phyloP scores from a whole-genome alignment of 2,113 vertebrate species.

The Chaetops frenatus region DNA sequence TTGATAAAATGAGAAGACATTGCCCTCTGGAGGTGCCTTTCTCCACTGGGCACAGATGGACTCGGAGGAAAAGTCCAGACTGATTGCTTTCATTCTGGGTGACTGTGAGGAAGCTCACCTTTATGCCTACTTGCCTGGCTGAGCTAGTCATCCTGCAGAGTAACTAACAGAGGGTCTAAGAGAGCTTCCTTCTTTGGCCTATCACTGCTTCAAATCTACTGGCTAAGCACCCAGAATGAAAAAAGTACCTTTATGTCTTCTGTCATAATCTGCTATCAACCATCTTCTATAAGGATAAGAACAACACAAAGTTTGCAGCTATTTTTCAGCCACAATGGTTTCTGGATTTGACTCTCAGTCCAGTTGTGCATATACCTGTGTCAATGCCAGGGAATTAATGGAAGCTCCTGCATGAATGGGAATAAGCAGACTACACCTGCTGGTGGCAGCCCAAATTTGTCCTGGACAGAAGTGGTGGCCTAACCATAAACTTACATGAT shows the following conservation, averaged over 20 bases:
- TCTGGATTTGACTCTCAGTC: neutral
- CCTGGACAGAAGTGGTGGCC: neutral
- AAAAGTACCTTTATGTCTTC: neutral
- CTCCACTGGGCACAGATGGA: neutral
- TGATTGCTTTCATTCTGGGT: neutral
- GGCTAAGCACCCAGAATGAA: neutral
- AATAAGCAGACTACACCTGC: neutral
- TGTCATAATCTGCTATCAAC: neutral
- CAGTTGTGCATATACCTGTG: neutral
- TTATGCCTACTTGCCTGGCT: neutral
- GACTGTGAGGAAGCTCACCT: neutral
- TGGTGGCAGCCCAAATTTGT: neutral
- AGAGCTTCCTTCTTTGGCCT: neutral
- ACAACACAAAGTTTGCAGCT: neutral
- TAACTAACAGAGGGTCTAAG: neutral
- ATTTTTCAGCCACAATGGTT: neutral
- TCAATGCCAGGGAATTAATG: neutral
- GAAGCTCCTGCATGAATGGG: neutral
- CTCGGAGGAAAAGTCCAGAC: neutral
- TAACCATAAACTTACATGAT: neutral
- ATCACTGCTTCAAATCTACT: neutral
- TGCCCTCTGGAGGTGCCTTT: slow-evolving; percentile 49
- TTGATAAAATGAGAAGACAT: slow-evolving; percentile 5
- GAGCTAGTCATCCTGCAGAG: neutral
- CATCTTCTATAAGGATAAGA: neutral